phyloP scores from a whole-genome alignment of 35 echinoderm and acorn worm genomes.

The Lytechinus pictus region DNA sequence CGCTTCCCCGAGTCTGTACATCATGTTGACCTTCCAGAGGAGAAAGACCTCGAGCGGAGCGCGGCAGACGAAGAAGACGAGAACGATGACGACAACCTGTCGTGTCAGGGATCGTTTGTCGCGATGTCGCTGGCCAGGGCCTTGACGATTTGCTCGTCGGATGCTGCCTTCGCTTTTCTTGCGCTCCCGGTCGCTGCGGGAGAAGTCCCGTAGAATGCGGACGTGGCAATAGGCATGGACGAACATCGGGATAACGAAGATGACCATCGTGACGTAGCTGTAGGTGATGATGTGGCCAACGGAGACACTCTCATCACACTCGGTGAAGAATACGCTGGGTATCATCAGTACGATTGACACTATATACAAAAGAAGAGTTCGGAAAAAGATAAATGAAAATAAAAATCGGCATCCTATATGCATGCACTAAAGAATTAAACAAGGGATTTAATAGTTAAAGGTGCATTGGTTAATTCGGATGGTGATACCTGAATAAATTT shows the following conservation, averaged over 20 bases:
- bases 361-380: not conserved
- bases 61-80: constrained; percentile 42
- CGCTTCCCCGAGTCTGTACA: not conserved
- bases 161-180: constrained; percentile 42
- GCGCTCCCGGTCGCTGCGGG: not conserved
- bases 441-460: too few relatives aligned
- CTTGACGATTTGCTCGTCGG: not conserved
- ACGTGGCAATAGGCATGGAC: constrained; percentile 28
- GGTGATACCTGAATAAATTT: too few relatives aligned
- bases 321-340: constrained; percentile 34
- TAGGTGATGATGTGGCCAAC: constrained; percentile 41
- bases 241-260: constrained; percentile 32
- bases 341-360: constrained; percentile 9
- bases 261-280: constrained; percentile 24
- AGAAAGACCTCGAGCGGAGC: constrained; percentile 36
- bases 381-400: not conserved
- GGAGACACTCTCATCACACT: not conserved
- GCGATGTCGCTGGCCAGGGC: not conserved
- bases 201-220: constrained; percentile 14
- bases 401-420: too few relatives aligned
- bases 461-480: too few relatives aligned
- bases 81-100: constrained; percentile 24
- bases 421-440: too few relatives aligned
- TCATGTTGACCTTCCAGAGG: not conserved
- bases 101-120: constrained; percentile 7